Evolutionary conservation across 2,888 invertebrate genomes (phyloP), one percentile per base, ranked within the genome.

Genomic region (Nemurella pictetii): DNA sequence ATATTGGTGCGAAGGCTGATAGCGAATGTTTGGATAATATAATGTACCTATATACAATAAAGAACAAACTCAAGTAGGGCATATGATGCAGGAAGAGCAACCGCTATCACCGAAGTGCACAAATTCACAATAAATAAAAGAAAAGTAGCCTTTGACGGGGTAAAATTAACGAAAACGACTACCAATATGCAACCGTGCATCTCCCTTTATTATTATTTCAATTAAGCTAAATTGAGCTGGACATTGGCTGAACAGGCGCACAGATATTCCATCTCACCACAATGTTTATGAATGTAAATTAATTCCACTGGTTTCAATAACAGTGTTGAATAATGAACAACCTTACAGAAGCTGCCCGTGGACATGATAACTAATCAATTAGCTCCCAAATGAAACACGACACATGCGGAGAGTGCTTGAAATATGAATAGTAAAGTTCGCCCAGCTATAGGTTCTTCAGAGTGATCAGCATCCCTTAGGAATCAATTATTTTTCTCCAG

Each of bases 311-410:
- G 78, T 78, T 78, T 78, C 78, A 78, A 78, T 78, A 78, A 29
- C 78, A 30, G 15, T 30, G 78, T 78, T 78, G 78, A 78, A 78
- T 78, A 78, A 78, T 78, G 78, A 78, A 78, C 26, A 74, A 29
- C 78, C 30, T 30, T 78, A 7, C 30, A 25, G 78, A 78, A 9
- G n/a, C 55, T 55, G 55, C 78, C 28, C 27, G 2, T 29, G 78
- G 26, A 78, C 20, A 78, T 78, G 78, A 78, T 78, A 78, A 78
- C 78, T 78, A 78, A 30, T 78, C 78, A 78, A 78, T 78, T 78
- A 78, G 78, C n/a, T 30, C 5, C 5, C 78, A 15, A 78, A 78
- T 78, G 78, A 30, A 78, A 78, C 29, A 5, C 20, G 78, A 78
- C 30, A 29, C 30, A 29, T 12, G 26, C 27, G 77, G 29, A 75